Evolutionary conservation across 2,888 invertebrate species (phyloP).

Genomic region (Campoletis raptor): DNA sequence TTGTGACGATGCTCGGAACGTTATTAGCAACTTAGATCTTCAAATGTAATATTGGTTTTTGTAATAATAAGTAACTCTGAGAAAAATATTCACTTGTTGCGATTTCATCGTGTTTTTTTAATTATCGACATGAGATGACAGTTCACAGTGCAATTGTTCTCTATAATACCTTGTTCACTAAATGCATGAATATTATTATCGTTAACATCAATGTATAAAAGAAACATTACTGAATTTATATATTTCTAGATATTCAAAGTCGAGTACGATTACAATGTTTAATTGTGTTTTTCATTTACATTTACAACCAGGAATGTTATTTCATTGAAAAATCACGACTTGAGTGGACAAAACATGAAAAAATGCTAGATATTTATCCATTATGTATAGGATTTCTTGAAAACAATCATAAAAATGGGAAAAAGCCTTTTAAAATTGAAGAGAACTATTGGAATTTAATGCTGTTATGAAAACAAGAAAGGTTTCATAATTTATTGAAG

Average conservation of each 20-base stretch:
- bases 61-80: neutral
- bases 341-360: neutral
- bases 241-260: neutral
- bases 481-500: neutral
- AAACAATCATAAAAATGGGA: neutral
- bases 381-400: neutral
- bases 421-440: neutral
- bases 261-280: slow-evolving; percentile 27
- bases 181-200: neutral
- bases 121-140: neutral
- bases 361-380: neutral
- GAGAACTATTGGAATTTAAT: neutral
- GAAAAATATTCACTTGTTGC: neutral
- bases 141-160: neutral
- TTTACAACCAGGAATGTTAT: neutral
- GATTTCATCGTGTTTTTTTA: neutral
- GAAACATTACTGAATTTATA: neutral
- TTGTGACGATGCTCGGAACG: slow-evolving; percentile 53
- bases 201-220: neutral
- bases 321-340: neutral
- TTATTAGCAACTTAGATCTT: slow-evolving; percentile 60
- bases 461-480: neutral
- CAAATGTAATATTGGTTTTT: neutral
- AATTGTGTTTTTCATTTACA: neutral
- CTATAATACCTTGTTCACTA: neutral